Base-by-base conservation (phyloP, 1,140 invertebrate genomes). In the Drosophila ercepeae region DNA sequence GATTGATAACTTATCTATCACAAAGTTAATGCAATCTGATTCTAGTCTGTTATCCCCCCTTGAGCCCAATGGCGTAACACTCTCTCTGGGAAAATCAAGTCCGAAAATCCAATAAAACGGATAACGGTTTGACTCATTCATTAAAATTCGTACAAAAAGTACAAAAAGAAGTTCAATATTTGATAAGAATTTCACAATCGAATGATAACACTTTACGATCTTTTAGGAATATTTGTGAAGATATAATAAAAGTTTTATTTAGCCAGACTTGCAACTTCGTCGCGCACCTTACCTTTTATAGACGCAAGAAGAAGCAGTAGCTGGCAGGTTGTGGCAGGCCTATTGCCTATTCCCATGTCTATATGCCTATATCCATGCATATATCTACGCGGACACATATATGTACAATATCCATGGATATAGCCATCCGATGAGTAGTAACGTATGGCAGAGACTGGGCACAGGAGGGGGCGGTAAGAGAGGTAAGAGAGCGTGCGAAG, bases 231-330 rank as follows among this genome's bases (percentile, higher is more conserved):
- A 32, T 32, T 32, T 23, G 21, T 27, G 29, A 32, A 11, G 9
- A n/a, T n/a, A n/a, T n/a, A 2, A 21, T 21, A 4, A 2, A 21
- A 21, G 21, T 21, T 21, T 2, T 21, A 21, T 21, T 11, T 34
- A 7, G 5, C 25, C 32, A n/a, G 3, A 11, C 16, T 19, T 58
- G 58, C 13, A 45, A 1, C 19, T 44, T 9, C 19, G 69, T 61
- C 70, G 36, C 69, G 81, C 83, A 84, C 72, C 58, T 79, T 84
- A 60, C 58, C 65, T 69, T 79, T 86, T 74, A 67, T 81, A 74
- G 55, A 45, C 71, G 70, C 54, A 71, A 84, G 75, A 71, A 84
- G 77, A 58, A 61, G 46, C 42, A 39, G 39, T 27, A 49, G 45
- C 41, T 50, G 61, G 45, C 52, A 75, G 81, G 75, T 84, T 78